These are phyloP conservation scores for Tylochromis polylepis DNA, from an alignment of 2,113 vertebrate species.

Conservation along the genomic window DNA sequence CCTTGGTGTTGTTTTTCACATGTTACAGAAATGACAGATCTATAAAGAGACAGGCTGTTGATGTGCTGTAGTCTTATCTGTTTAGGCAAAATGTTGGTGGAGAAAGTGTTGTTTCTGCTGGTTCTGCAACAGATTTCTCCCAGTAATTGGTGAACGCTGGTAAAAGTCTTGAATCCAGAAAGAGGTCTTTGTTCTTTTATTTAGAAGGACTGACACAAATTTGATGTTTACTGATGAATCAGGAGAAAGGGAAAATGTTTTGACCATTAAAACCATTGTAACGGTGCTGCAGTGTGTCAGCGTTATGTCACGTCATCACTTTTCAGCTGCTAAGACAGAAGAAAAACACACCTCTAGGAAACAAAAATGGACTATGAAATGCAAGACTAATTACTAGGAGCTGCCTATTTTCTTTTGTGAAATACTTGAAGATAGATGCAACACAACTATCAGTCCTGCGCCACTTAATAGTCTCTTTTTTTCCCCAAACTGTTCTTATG, in stretches of 20 bases:
- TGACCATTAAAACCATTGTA: slow-evolving; percentile 9
- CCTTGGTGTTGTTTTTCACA: background rate
- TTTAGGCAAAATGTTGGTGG: slow-evolving; percentile 15
- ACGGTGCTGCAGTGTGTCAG: background rate
- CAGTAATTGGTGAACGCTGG: slow-evolving; percentile 37
- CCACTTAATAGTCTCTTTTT: background rate
- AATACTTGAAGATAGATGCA: background rate
- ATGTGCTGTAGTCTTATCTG: background rate
- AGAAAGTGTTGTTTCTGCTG: background rate
- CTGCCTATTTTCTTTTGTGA: background rate
- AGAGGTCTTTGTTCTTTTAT: background rate
- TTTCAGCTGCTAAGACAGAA: background rate
- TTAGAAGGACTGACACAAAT: slow-evolving; percentile 9
- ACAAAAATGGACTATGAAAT: background rate
- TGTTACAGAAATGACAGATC: background rate
- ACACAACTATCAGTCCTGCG: background rate
- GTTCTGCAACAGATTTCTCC: slow-evolving; percentile 7
- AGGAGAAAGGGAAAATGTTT: background rate
- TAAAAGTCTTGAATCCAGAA: background rate
- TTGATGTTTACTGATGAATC: slow-evolving; percentile 6
- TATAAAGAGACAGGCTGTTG: background rate
- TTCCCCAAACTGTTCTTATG: background rate
- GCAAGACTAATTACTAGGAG: background rate
- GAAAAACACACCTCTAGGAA: background rate
- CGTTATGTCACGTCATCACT: background rate